A percentile compares a stretch with the other conserved stretches of the same genome.
Conservation (phyloP, 2,113 vertebrate genomes). For the Pampusana beccarii region DNA sequence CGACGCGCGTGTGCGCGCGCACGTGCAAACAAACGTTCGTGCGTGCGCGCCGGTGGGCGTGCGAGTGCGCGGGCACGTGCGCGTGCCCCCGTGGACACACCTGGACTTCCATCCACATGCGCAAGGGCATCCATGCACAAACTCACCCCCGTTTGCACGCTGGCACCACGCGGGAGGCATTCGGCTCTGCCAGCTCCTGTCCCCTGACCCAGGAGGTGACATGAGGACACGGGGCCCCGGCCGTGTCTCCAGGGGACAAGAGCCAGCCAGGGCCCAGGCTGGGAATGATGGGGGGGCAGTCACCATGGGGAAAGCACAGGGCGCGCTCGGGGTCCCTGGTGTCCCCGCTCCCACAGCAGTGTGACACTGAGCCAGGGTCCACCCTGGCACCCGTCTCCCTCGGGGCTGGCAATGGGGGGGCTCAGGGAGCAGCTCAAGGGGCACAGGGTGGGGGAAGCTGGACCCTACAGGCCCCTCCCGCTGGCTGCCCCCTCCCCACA, state of each 20-base stretch:
- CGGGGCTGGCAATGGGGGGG: accelerated
- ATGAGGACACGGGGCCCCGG: background rate
- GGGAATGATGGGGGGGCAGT: background rate
- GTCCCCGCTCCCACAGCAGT: accelerated
- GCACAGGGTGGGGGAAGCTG: too few relatives aligned
- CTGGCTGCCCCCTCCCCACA: accelerated
- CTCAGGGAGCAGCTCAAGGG: background rate
- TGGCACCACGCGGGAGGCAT: accelerated
- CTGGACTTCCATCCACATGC: background rate
- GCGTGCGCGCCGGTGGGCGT: accelerated
- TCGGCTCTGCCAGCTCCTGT: background rate
- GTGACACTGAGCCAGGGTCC: accelerated
- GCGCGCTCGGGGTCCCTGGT: accelerated
- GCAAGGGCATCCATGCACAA: background rate
- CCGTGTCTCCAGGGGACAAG: background rate
- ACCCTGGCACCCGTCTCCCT: background rate
- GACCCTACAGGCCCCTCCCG: accelerated
- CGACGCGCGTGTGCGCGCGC: accelerated
- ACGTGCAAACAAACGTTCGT: accelerated
- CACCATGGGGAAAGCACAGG: background rate
- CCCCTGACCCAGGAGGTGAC: background rate
- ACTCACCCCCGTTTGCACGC: accelerated
- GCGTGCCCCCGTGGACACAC: background rate
- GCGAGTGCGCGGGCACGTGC: background rate
- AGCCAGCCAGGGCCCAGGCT: background rate